phyloP scores from a whole-genome alignment of 2,888 invertebrate genomes.

The Limnephilus rhombicus region DNA sequence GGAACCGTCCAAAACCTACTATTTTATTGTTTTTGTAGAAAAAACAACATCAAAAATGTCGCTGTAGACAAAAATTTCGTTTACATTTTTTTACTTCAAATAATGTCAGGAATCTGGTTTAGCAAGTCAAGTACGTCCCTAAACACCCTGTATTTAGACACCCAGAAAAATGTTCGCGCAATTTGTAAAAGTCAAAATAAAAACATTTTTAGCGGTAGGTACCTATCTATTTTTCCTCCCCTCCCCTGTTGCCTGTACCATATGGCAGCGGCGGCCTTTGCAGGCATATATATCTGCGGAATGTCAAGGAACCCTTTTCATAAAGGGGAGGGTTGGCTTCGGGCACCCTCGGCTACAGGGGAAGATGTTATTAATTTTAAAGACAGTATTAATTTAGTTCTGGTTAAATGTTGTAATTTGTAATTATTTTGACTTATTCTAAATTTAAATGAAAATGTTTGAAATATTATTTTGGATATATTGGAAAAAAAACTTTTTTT shows the following conservation, averaged over 20 bases:
- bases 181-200: not conserved
- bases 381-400: constrained; percentile 10
- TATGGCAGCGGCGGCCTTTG: constrained; percentile 34
- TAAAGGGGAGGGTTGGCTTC: not conserved
- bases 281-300: constrained; percentile 28
- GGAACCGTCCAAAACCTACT: too few species aligned
- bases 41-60: too few species aligned
- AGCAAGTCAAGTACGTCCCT: too few species aligned
- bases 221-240: not conserved
- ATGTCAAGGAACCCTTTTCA: constrained; percentile 44
- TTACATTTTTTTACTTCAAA: too few species aligned
- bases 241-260: not conserved
- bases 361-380: constrained; percentile 17
- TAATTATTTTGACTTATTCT: not conserved
- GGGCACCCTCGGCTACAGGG: not conserved
- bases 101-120: too few species aligned
- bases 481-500: too few species aligned
- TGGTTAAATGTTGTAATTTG: not conserved
- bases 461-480: not conserved
- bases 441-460: not conserved
- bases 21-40: too few species aligned
- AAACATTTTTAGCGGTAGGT: not conserved
- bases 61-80: too few species aligned
- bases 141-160: not conserved
- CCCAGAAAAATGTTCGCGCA: not conserved